phyloP scores from a whole-genome alignment of 2,888 invertebrate species.

The Heliconius sara region DNA sequence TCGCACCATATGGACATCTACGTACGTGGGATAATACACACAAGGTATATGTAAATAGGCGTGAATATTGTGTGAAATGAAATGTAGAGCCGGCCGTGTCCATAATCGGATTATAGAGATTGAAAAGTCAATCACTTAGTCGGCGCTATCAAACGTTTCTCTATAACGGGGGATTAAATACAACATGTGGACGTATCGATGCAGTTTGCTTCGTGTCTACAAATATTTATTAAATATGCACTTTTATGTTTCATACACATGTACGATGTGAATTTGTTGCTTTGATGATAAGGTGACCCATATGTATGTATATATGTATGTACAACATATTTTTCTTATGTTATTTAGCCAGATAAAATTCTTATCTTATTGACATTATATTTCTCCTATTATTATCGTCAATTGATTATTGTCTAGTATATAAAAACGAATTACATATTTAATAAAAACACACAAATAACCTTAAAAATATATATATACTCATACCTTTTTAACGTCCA shows the following conservation, averaged over 20 bases:
- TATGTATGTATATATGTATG: not conserved
- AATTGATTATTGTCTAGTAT: too few species aligned
- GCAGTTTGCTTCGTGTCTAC: conserved; percentile 53
- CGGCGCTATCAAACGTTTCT: conserved; percentile 73
- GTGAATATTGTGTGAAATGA: conserved; percentile 38
- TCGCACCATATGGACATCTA: conserved; percentile 49
- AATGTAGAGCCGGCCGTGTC: conserved; percentile 57
- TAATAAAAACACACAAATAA: too few species aligned
- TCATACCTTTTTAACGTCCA: too few species aligned
- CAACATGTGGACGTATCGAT: conserved; percentile 61
- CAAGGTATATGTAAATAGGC: conserved; percentile 34
- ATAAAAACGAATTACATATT: too few species aligned
- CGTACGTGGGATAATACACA: conserved; percentile 36
- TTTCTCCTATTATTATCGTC: not conserved
- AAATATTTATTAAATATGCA: conserved; percentile 16
- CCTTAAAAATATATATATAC: too few species aligned
- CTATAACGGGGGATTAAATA: conserved; percentile 66
- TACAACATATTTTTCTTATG: not conserved
- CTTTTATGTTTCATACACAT: conserved; percentile 14
- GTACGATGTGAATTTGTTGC: not conserved
- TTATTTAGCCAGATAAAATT: not conserved
- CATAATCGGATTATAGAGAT: conserved; percentile 75
- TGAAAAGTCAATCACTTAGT: conserved; percentile 83
- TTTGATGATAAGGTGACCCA: not conserved
- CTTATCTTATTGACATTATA: not conserved